These are phyloP conservation scores for Petrophora chlorosata DNA, from an alignment of 2,888 invertebrate species.

Conservation along the genomic window DNA sequence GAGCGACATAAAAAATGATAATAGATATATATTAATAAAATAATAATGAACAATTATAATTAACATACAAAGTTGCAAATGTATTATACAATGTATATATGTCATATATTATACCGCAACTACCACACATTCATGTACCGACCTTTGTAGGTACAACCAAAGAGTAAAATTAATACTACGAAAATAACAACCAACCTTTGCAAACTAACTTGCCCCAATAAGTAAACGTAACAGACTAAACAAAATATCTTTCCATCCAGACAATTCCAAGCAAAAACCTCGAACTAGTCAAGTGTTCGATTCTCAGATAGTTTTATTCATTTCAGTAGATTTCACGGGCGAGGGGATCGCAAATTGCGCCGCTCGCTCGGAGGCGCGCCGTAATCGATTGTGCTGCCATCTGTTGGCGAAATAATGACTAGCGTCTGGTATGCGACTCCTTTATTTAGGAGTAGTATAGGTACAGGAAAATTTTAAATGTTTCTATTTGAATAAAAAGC, in stretches of 20 bases:
- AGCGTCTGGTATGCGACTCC: constrained; percentile 71
- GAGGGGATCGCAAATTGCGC: constrained; percentile 76
- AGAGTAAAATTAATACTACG: too few species aligned
- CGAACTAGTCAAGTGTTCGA: constrained; percentile 60
- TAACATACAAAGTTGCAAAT: too few species aligned
- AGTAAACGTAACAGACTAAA: constrained; percentile 9
- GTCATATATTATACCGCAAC: too few species aligned
- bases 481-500: not conserved
- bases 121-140: too few species aligned
- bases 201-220: not conserved
- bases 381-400: constrained; percentile 81
- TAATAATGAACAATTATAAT: too few species aligned
- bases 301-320: constrained; percentile 79
- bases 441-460: constrained; percentile 58
- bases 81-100: too few species aligned
- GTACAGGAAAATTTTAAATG: constrained; percentile 35
- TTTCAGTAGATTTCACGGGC: constrained; percentile 80
- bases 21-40: too few species aligned
- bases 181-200: not conserved
- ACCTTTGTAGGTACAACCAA: too few species aligned
- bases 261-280: constrained; percentile 26
- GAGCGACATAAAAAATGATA: too few species aligned
- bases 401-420: constrained; percentile 81
- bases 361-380: constrained; percentile 63
- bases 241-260: constrained; percentile 18